A percentile compares a stretch with the other conserved stretches of the same genome.
phyloP scores from a whole-genome alignment of 2,797 vertebrate species.

The Sparidentex hasta region DNA sequence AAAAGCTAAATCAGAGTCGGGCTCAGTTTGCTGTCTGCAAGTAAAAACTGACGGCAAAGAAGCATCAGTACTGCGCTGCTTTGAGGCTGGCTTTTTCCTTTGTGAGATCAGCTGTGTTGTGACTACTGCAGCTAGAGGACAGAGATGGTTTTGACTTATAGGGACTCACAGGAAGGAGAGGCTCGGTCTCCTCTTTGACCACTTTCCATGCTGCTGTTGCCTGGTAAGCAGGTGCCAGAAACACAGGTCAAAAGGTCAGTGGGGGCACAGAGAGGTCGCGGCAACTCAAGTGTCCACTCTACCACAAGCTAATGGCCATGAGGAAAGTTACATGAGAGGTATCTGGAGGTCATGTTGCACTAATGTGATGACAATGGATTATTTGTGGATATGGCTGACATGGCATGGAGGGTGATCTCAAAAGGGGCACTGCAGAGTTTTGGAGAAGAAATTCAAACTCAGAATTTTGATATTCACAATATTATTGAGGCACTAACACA shows the following conservation, averaged over 20 bases:
- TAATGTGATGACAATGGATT: slow-evolving; percentile 21
- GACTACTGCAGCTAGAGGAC: slow-evolving; percentile 58
- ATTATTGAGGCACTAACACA: too few species aligned
- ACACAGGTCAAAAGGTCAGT: slow-evolving; percentile 76
- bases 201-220: slow-evolving; percentile 87
- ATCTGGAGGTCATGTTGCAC: slow-evolving; percentile 30
- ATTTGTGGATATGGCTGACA: slow-evolving; percentile 26
- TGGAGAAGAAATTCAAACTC: too few species aligned
- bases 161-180: slow-evolving; percentile 86
- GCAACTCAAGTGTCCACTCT: slow-evolving; percentile 70
- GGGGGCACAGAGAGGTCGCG: slow-evolving; percentile 63
- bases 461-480: too few species aligned
- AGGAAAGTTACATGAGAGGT: slow-evolving; percentile 24
- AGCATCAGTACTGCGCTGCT: slow-evolving; percentile 17
- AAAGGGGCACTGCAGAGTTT: neutral
- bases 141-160: slow-evolving; percentile 50
- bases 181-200: slow-evolving; percentile 88
- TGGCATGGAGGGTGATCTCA: slow-evolving; percentile 49
- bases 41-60: slow-evolving; percentile 33
- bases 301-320: slow-evolving; percentile 51
- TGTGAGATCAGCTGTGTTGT: slow-evolving; percentile 14
- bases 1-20: slow-evolving; percentile 43
- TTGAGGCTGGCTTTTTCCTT: slow-evolving; percentile 6
- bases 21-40: slow-evolving; percentile 55
- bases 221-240: slow-evolving; percentile 88